phyloP scores from a whole-genome alignment of 2,797 vertebrate genomes.

The Rhinogobio ventralis region DNA sequence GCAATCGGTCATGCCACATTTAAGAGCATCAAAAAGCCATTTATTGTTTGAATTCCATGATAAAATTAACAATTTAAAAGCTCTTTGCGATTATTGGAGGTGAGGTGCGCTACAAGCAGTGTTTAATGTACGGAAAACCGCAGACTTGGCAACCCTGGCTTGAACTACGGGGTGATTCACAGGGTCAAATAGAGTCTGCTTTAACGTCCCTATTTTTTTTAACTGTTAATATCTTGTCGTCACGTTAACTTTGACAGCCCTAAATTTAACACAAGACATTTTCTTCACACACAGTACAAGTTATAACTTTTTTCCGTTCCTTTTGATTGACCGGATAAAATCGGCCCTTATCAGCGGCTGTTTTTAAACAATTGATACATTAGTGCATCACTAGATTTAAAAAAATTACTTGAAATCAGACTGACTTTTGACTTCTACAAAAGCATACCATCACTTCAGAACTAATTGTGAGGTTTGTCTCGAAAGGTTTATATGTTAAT shows the following conservation, averaged over 20 bases:
- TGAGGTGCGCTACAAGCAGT: too few relatives aligned
- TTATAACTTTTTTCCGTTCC: background rate
- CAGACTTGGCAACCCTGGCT: too few relatives aligned
- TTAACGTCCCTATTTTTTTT: too few relatives aligned
- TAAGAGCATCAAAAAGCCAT: too few relatives aligned
- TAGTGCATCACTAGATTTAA: background rate
- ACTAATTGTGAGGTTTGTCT: background rate
- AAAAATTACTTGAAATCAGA: background rate
- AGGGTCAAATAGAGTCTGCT: too few relatives aligned
- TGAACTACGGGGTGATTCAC: too few relatives aligned
- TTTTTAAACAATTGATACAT: background rate
- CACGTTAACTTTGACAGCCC: background rate
- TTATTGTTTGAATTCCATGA: too few relatives aligned
- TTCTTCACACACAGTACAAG: background rate
- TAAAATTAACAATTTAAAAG: too few relatives aligned
- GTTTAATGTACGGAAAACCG: too few relatives aligned
- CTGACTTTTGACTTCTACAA: background rate
- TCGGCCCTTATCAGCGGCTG: rapidly evolving
- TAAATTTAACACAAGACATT: background rate
- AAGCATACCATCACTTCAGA: background rate
- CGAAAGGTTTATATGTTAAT: background rate
- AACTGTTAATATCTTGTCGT: too few relatives aligned
- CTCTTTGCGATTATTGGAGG: too few relatives aligned
- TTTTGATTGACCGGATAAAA: background rate
- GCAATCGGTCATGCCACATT: too few relatives aligned